Evolutionary conservation across 2,113 vertebrate species (phyloP), one percentile per base, ranked within the genome.

Genomic region (Syngnathoides biaculeatus): DNA sequence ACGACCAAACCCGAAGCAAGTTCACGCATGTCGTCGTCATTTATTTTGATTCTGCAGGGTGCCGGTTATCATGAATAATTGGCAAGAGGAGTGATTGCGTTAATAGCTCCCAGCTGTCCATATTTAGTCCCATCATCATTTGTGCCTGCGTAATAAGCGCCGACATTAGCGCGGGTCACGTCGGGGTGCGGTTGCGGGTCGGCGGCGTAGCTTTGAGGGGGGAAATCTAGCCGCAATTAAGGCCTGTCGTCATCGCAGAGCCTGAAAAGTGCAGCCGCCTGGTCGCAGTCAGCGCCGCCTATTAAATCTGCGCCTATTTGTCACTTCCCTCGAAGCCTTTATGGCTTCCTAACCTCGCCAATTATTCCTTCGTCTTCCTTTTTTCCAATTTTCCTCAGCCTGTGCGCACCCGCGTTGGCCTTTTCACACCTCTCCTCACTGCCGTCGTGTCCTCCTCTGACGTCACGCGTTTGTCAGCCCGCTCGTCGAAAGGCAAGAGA

Each of bases 261-360:
- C 11, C 60, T 42, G 56, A 52, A 69, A 72, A 67, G 53, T 59
- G 64, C 71, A 65, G 75, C 67, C 45, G 60, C n/a, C 60, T 6
- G 1, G 11, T 64, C 62, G 75, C 55, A 64, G 17, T 60, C 60
- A 24, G 48, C 38, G 30, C 24, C 15, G 19, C 56, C 52, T 60
- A 73, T 81, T 85, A 69, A 57, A 88, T 81, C 71, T 68, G 12
- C 15, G 35, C 72, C 60, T 67, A 47, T 78, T 69, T 76, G 26
- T 76, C 24, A 2, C 20, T 56, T 70, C 70, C 66, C 70, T 65
- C 67, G 45, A 73, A 61, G 71, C 26, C 13, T 20, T 43, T 50
- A 45, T 47, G 48, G 47, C 62, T 65, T 22, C 26, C 52, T 78
- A 56, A 59, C 39, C 67, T 77, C 56, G 70, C 19, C 55, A 15